Conservation (phyloP, 2,888 invertebrate species). For the Heliconius sara region DNA sequence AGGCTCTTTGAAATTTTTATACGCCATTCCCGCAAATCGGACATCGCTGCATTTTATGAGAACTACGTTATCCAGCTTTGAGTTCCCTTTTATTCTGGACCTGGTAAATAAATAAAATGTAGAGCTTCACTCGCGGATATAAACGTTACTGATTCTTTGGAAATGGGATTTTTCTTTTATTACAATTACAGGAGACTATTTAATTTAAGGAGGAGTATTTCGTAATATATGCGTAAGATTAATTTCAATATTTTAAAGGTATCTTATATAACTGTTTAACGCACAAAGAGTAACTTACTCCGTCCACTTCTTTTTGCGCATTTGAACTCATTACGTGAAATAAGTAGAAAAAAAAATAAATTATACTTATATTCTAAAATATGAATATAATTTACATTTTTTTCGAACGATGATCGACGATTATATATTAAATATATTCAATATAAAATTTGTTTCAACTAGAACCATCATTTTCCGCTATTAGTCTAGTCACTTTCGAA, state of each 20-base stretch:
- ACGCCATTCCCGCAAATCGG: slow-evolving; percentile 79
- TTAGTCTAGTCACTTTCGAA: not conserved
- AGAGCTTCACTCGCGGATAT: slow-evolving; percentile 21
- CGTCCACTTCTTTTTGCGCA: not conserved
- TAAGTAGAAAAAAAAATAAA: not conserved
- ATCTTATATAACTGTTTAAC: not conserved
- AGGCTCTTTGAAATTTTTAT: slow-evolving; percentile 79
- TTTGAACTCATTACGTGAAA: not conserved
- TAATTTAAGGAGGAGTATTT: not conserved
- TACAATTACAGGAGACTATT: slow-evolving; percentile 1
- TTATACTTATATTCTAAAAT: not conserved
- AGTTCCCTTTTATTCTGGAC: slow-evolving; percentile 51
- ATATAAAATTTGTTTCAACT: not conserved
- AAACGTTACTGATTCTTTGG: slow-evolving; percentile 13
- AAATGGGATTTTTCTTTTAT: not conserved
- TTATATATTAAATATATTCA: too few species aligned
- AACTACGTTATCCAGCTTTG: slow-evolving; percentile 57
- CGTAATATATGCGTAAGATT: not conserved
- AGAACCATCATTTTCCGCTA: not conserved
- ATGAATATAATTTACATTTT: too few species aligned
- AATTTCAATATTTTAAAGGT: not conserved
- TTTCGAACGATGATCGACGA: too few species aligned
- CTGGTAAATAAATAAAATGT: slow-evolving; percentile 41
- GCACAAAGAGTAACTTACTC: not conserved
- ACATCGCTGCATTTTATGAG: slow-evolving; percentile 71